Conservation (phyloP, 2,888 invertebrate genomes). For the Dryadula phaetusa region DNA sequence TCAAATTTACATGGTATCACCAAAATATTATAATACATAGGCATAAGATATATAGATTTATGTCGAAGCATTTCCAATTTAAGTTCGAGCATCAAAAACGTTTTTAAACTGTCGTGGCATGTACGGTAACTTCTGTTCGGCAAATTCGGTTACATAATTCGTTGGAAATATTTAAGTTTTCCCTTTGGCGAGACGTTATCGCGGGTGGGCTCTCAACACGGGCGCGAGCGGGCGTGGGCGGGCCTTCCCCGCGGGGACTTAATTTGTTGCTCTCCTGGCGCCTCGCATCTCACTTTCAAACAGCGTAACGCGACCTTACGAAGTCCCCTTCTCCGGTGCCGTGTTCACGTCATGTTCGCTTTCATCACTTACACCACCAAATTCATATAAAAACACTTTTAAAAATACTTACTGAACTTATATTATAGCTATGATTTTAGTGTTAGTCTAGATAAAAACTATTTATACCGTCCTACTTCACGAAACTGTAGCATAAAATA, state of each 20-base stretch:
- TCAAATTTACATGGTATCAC: no score
- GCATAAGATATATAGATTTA: not conserved
- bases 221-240: conserved; percentile 60
- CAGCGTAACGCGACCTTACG: conserved; percentile 82
- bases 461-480: not conserved
- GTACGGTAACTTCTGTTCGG: conserved; percentile 75
- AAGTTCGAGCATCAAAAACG: conserved; percentile 25
- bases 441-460: not conserved
- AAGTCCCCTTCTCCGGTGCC: conserved; percentile 68
- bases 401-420: not conserved
- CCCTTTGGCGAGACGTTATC: conserved; percentile 80
- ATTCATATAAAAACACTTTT: conserved; percentile 11
- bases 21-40: no score
- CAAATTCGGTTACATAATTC: conserved; percentile 78
- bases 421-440: no score
- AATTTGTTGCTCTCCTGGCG: conserved; percentile 85
- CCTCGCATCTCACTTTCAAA: conserved; percentile 83
- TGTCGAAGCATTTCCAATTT: conserved; percentile 16
- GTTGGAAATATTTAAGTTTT: conserved; percentile 80
- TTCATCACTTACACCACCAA: conserved; percentile 49
- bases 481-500: not conserved
- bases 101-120: conserved; percentile 61
- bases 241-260: conserved; percentile 78
- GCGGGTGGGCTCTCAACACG: conserved; percentile 74
- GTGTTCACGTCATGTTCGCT: conserved; percentile 67